phyloP scores from a whole-genome alignment of 2,888 invertebrate species.

The Strigamia transsilvanica region DNA sequence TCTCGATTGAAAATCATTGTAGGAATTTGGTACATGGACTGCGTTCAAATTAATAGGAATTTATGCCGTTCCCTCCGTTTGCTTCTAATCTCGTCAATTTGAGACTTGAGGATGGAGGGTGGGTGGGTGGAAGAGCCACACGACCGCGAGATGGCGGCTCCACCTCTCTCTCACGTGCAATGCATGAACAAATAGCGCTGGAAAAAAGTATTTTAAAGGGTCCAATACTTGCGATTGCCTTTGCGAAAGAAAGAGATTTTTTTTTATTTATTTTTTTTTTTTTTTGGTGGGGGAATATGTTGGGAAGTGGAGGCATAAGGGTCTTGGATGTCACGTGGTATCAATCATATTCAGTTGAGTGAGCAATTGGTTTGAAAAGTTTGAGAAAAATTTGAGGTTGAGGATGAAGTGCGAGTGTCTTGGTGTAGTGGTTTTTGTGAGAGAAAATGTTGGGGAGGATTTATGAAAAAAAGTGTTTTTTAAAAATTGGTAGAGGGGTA shows the following conservation, averaged over 20 bases:
- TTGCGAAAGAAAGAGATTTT: not conserved
- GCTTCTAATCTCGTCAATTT: conserved; percentile 30
- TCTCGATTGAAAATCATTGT: conserved; percentile 30
- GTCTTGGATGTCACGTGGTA: conserved; percentile 25
- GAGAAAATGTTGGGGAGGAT: not conserved
- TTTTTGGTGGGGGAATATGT: not conserved
- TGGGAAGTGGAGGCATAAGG: not conserved
- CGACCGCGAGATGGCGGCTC: conserved; percentile 30
- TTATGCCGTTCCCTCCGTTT: conserved; percentile 25
- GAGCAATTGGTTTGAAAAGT: conserved; percentile 30
- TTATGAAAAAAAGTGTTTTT: not conserved
- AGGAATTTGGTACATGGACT: conserved; percentile 30
- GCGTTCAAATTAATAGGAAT: conserved; percentile 30
- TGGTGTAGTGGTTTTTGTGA: conserved; percentile 18
- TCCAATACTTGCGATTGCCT: conserved; percentile 20
- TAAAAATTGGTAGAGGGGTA: not conserved
- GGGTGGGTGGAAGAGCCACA: conserved; percentile 12
- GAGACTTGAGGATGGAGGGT: conserved; percentile 19
- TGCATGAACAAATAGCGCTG: not conserved
- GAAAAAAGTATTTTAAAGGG: conserved; percentile 13
- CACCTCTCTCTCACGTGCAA: conserved; percentile 1
- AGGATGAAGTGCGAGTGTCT: conserved; percentile 26
- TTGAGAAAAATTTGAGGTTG: conserved; percentile 23
- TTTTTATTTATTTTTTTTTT: not conserved
- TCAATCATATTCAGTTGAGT: conserved; percentile 26